A percentile compares a stretch with the other conserved stretches of the same genome.
These are phyloP conservation scores for Glyphotaelius pellucidus DNA, from an alignment of 2,888 invertebrate species.

Conservation along the genomic window DNA sequence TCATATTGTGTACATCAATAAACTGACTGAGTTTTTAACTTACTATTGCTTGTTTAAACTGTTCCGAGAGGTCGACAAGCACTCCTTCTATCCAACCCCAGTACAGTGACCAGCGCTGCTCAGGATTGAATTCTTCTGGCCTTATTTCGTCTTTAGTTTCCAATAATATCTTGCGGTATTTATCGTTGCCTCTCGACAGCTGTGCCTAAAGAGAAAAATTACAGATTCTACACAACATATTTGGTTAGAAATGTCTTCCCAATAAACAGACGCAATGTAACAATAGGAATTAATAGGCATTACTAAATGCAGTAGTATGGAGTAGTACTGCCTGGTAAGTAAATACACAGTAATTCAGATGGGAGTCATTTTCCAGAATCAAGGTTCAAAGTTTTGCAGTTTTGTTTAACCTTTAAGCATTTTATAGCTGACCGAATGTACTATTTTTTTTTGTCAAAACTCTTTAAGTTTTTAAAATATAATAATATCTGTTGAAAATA, in stretches of 20 bases:
- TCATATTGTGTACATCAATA: too few species aligned
- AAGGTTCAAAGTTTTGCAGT: too few species aligned
- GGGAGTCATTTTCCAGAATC: too few species aligned
- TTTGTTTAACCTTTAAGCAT: too few species aligned
- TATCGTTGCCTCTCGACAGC: not conserved
- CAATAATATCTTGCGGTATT: not conserved
- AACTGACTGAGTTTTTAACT: not conserved
- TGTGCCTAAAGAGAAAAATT: not conserved
- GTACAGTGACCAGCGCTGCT: conserved; percentile 73
- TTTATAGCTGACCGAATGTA: too few species aligned
- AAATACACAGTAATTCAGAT: too few species aligned
- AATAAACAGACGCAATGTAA: not conserved
- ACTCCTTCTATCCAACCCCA: conserved; percentile 60
- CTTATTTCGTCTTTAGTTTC: not conserved
- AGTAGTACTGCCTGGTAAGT: too few species aligned
- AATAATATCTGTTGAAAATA: too few species aligned
- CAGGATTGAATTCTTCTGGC: conserved; percentile 41
- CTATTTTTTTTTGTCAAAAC: too few species aligned
- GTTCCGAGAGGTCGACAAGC: not conserved
- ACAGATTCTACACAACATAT: not conserved
- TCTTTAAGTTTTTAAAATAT: too few species aligned
- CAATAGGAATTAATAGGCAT: too few species aligned
- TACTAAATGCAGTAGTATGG: too few species aligned
- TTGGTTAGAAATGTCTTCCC: not conserved
- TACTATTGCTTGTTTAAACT: not conserved